A percentile compares a stretch with the other conserved stretches of the same genome.
These are phyloP conservation scores for Hoplias malabaricus DNA, from an alignment of 2,113 vertebrate species.

Conservation along the genomic window DNA sequence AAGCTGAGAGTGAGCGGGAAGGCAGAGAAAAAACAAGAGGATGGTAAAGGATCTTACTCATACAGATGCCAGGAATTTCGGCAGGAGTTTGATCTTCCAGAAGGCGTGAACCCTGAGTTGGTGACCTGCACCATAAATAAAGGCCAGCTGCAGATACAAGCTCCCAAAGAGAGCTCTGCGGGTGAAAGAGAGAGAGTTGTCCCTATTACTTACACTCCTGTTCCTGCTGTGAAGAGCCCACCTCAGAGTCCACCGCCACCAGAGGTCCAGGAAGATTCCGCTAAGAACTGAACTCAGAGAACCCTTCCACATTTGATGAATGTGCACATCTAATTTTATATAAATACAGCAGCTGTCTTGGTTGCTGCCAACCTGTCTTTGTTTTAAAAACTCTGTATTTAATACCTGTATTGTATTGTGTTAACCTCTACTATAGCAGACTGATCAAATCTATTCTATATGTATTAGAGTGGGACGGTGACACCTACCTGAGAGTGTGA, in stretches of 20 bases:
- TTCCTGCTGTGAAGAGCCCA: constrained; percentile 40
- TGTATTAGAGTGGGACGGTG: constrained; percentile 1
- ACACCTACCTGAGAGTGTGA: not conserved
- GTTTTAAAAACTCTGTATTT: not conserved
- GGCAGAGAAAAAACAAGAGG: constrained; percentile 73
- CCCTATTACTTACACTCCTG: constrained; percentile 62
- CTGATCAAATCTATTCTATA: not conserved
- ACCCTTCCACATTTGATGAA: no score
- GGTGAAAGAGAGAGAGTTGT: constrained; percentile 69
- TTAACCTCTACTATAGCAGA: not conserved
- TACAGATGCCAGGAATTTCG: constrained; percentile 73
- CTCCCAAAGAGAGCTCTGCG: constrained; percentile 45
- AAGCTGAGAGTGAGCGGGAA: constrained; percentile 74
- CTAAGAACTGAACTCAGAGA: not conserved
- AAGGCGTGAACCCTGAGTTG: constrained; percentile 62
- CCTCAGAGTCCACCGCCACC: constrained; percentile 3
- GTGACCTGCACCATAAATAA: constrained; percentile 71
- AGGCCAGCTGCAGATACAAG: constrained; percentile 72
- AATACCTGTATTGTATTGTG: not conserved
- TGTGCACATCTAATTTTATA: constrained; percentile 4
- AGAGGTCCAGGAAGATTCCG: constrained; percentile 7
- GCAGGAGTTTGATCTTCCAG: constrained; percentile 74
- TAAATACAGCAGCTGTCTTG: not conserved
- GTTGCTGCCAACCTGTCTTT: not conserved
- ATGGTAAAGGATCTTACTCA: constrained; percentile 68